These are phyloP conservation scores for Arizona elegans DNA, from an alignment of 2,113 vertebrate genomes.

Conservation along the genomic window DNA sequence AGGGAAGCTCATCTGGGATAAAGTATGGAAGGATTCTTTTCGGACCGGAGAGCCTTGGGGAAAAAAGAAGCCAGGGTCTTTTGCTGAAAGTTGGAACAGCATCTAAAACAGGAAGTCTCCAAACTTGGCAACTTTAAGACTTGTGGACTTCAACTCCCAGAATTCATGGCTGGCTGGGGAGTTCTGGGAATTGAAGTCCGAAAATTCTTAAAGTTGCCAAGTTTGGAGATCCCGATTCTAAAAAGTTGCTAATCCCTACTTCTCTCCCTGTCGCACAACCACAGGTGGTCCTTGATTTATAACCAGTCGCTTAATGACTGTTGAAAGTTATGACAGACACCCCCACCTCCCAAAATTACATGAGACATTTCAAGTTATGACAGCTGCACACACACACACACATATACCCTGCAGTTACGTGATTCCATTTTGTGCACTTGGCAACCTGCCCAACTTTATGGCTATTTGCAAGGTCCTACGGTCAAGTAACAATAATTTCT, in stretches of 20 bases:
- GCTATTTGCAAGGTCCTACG: no score
- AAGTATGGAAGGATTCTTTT: constrained; percentile 63
- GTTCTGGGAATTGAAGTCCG: neutral
- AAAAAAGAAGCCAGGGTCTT: neutral
- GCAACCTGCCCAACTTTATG: no score
- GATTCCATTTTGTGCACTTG: no score
- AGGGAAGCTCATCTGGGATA: constrained; percentile 69
- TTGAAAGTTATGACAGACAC: neutral
- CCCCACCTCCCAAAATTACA: neutral
- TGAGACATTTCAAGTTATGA: neutral
- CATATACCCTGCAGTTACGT: neutral
- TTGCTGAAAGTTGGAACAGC: neutral
- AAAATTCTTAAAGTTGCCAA: neutral
- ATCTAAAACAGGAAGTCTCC: neutral
- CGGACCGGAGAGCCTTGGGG: constrained; percentile 83
- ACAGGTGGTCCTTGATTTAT: neutral
- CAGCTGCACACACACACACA: neutral
- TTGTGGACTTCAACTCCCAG: neutral
- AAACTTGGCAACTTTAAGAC: neutral
- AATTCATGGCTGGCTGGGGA: neutral
- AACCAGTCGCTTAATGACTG: neutral
- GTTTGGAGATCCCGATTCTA: neutral
- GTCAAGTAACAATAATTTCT: neutral
- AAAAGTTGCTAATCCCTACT: neutral
- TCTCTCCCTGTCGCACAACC: neutral